These are phyloP conservation scores for Aromia moschata DNA, from an alignment of 2,888 invertebrate species.

Conservation along the genomic window DNA sequence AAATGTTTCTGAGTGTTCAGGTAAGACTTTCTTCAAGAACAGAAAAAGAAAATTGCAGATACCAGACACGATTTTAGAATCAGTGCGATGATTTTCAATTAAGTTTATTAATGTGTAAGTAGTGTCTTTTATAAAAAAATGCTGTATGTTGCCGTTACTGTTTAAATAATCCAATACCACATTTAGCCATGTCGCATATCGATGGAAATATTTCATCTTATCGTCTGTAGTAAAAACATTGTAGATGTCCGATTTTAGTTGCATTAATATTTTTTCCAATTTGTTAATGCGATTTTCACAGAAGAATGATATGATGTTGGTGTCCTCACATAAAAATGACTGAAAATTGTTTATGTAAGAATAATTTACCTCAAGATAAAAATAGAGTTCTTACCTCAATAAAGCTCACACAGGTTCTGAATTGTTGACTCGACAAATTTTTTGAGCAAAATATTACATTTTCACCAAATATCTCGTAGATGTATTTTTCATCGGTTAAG, in stretches of 20 bases:
- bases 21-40: conserved; percentile 63
- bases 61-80: conserved; percentile 53
- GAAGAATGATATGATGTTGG: conserved; percentile 36
- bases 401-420: conserved; percentile 41
- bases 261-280: conserved; percentile 53
- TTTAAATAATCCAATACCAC: conserved; percentile 60
- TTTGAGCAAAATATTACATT: conserved; percentile 52
- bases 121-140: conserved; percentile 68
- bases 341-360: conserved; percentile 56
- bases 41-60: conserved; percentile 61
- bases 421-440: conserved; percentile 58
- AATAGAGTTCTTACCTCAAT: conserved; percentile 42
- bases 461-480: conserved; percentile 39
- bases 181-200: conserved; percentile 65
- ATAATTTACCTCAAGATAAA: background rate
- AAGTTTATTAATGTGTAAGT: conserved; percentile 66
- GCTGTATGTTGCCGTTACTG: conserved; percentile 58
- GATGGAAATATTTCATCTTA: conserved; percentile 67
- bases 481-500: conserved; percentile 55
- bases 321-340: conserved; percentile 40
- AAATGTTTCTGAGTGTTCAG: conserved; percentile 61
- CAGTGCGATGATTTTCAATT: conserved; percentile 59
- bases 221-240: conserved; percentile 66
- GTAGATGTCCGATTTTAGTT: conserved; percentile 61
- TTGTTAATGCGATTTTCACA: conserved; percentile 46